phyloP scores from a whole-genome alignment of 2,113 vertebrate genomes.

The Aegithalos caudatus region DNA sequence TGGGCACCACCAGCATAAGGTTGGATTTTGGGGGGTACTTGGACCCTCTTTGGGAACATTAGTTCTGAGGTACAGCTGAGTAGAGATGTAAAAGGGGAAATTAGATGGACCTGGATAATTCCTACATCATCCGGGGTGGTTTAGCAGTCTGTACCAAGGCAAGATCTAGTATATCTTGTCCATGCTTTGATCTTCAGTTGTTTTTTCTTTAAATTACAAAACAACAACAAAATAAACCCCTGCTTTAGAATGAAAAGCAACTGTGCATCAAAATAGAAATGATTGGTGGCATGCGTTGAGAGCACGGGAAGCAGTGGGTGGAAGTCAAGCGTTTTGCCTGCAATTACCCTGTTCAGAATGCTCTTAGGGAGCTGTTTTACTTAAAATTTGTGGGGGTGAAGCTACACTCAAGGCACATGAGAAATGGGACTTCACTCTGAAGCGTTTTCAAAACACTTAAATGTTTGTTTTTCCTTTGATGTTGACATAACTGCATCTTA shows the following conservation, averaged over 20 bases:
- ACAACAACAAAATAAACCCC: not conserved
- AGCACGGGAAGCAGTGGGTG: not conserved
- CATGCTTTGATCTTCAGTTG: not conserved
- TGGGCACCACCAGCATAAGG: not conserved
- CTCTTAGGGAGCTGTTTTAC: not conserved
- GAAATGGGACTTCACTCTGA: not conserved
- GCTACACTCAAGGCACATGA: not conserved
- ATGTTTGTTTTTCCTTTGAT: slow-evolving; percentile 38
- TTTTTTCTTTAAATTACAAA: not conserved
- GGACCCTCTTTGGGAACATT: not conserved
- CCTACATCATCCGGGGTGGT: not conserved
- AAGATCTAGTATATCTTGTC: not conserved
- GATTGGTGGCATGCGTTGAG: not conserved
- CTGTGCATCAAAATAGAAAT: not conserved
- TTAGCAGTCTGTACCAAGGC: not conserved
- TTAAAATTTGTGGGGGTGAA: not conserved
- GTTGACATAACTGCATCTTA: slow-evolving; percentile 35
- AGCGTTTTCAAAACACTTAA: slow-evolving; percentile 5
- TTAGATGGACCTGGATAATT: not conserved
- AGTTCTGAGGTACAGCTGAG: not conserved
- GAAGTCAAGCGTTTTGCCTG: not conserved
- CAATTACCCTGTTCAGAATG: not conserved
- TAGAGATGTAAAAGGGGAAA: not conserved
- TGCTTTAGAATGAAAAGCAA: not conserved
- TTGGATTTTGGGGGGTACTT: not conserved